A percentile compares a stretch with the other conserved stretches of the same genome.
Conservation (phyloP, 2,113 vertebrate species). For the Sceloporus tristichus region DNA sequence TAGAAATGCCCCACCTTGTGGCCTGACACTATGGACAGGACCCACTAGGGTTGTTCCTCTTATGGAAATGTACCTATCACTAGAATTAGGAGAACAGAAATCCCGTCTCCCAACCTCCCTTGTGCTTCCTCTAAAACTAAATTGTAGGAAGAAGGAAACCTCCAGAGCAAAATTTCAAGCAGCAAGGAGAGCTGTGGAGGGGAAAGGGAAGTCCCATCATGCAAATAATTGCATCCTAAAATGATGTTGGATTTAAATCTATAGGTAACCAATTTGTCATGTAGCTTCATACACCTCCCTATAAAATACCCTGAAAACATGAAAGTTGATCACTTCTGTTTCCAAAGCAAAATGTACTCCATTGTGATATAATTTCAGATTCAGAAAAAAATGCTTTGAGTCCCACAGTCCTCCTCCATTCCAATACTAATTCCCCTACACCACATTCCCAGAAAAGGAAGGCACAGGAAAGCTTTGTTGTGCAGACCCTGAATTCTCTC, state of each 20-base stretch:
- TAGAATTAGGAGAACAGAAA: no score
- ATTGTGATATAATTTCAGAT: not conserved
- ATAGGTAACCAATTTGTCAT: no score
- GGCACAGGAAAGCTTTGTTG: not conserved
- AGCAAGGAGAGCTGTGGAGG: not conserved
- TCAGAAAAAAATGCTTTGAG: not conserved
- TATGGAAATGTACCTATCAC: no score
- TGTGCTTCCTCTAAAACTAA: no score
- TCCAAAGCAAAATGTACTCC: not conserved
- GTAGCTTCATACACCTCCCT: no score
- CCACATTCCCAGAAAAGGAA: not conserved
- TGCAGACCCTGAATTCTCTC: not conserved
- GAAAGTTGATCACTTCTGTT: not conserved
- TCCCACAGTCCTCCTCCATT: not conserved
- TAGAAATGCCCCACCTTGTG: not conserved
- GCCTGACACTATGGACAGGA: not conserved
- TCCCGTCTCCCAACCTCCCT: no score
- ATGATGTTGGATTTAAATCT: no score
- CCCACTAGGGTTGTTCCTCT: no score
- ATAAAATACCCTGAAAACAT: not conserved
- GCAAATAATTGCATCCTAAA: not conserved
- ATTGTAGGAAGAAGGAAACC: no score
- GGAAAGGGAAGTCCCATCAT: not conserved
- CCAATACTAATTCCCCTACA: not conserved
- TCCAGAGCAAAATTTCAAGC: not conserved